Conservation (phyloP, 2,888 invertebrate genomes). For the Hyles lineata region DNA sequence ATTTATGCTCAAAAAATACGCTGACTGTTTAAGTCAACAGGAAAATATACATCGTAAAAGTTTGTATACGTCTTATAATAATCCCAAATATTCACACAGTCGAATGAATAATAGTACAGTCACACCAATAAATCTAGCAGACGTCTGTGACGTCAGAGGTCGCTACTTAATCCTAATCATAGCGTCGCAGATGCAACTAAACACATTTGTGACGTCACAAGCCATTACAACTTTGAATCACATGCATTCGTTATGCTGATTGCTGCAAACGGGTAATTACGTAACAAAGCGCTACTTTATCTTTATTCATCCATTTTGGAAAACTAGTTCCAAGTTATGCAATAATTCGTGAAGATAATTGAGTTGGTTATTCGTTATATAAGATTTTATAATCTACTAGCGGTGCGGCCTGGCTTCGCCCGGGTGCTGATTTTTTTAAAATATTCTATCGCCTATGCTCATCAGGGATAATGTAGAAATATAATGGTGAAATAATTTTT, state of each 20-base stretch:
- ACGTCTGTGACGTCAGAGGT: conserved; percentile 12
- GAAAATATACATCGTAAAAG: background rate
- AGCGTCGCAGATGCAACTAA: conserved; percentile 6
- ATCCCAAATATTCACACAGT: background rate
- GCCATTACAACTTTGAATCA: background rate
- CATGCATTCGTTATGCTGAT: background rate
- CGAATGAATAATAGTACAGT: background rate
- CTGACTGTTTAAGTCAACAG: background rate
- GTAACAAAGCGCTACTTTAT: background rate
- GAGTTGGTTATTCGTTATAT: too few relatives aligned
- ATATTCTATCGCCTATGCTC: too few relatives aligned
- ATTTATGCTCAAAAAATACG: too few relatives aligned
- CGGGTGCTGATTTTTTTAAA: too few relatives aligned
- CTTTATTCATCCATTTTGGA: background rate
- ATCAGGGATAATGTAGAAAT: too few relatives aligned
- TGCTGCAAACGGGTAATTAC: background rate
- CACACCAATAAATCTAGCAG: background rate
- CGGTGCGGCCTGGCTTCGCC: too few relatives aligned
- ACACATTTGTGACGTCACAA: conserved; percentile 14
- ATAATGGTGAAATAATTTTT: too few relatives aligned
- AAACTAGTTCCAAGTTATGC: background rate
- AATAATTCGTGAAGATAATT: background rate
- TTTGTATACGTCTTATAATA: background rate
- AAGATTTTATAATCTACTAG: too few relatives aligned
- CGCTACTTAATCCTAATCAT: conserved; percentile 10